phyloP scores from a whole-genome alignment of 2,113 vertebrate genomes.

The Poeciliopsis prolifica region DNA sequence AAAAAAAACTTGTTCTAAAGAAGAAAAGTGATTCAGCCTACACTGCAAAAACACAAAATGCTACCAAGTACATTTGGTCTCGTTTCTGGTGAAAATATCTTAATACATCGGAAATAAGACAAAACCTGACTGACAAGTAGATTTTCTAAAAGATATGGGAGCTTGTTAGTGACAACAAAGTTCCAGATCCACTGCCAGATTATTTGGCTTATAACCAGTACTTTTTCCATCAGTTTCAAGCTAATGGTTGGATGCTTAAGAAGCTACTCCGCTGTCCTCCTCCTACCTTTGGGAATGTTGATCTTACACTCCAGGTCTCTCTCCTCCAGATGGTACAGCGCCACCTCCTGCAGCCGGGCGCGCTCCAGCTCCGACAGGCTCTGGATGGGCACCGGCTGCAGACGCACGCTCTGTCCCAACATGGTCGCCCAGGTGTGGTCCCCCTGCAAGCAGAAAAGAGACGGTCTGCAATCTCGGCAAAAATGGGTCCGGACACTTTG shows the following conservation, averaged over 20 bases:
- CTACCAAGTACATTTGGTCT: no score
- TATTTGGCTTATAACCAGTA: no score
- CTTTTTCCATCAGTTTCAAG: background rate
- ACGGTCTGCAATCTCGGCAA: background rate
- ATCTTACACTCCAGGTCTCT: conserved; percentile 79
- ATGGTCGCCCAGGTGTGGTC: conserved; percentile 81
- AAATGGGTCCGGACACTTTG: background rate
- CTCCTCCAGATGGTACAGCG: conserved; percentile 80
- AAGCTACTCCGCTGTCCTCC: background rate
- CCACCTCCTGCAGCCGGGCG: conserved; percentile 79
- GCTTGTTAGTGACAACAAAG: no score
- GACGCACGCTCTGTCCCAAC: conserved; percentile 80
- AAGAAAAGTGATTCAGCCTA: background rate
- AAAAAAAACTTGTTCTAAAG: background rate
- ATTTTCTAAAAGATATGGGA: no score
- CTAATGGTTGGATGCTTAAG: background rate
- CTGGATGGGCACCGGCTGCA: conserved; percentile 81
- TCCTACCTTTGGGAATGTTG: conserved; percentile 79
- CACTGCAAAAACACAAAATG: no score
- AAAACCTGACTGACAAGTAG: no score
- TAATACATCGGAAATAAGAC: no score
- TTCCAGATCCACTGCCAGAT: no score
- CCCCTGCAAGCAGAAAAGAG: conserved; percentile 54
- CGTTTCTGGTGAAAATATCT: no score
- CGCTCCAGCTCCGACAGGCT: conserved; percentile 83